Conservation (phyloP, 2,113 vertebrate genomes). For the Entelurus aequoreus region DNA sequence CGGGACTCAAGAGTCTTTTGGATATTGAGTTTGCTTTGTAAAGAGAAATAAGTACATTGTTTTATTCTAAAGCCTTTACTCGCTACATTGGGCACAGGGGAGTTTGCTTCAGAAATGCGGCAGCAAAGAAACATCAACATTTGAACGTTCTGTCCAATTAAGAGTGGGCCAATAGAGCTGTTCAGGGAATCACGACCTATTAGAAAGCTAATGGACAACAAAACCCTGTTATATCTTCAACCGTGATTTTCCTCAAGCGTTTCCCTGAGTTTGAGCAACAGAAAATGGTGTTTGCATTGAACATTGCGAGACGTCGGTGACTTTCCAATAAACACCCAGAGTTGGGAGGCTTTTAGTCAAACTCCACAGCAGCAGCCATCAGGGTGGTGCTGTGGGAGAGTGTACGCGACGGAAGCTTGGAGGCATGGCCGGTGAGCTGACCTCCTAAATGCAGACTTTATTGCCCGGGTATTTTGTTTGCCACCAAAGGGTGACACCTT, state of each 20-base stretch:
- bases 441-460: conserved; percentile 54
- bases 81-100: neutral
- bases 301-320: conserved; percentile 39
- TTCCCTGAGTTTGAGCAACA: conserved; percentile 21
- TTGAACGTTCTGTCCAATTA: conserved; percentile 2
- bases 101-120: neutral
- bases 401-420: conserved; percentile 40
- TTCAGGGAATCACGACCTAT: neutral
- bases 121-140: neutral
- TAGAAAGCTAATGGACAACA: neutral
- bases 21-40: neutral
- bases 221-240: conserved; percentile 22
- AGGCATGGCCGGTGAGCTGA: conserved; percentile 33
- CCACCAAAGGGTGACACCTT: conserved; percentile 31
- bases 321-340: conserved; percentile 45
- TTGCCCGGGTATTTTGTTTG: conserved; percentile 57
- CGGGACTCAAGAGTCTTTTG: conserved; percentile 14
- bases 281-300: conserved; percentile 42
- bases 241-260: conserved; percentile 34
- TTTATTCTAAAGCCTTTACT: neutral
- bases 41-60: neutral
- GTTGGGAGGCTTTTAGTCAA: conserved; percentile 46
- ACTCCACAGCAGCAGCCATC: conserved; percentile 37
- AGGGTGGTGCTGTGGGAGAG: conserved; percentile 28
- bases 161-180: neutral